A percentile compares a stretch with the other conserved stretches of the same genome.
phyloP scores from a whole-genome alignment of 1,140 invertebrate species.

The Dendrolimus punctatus region DNA sequence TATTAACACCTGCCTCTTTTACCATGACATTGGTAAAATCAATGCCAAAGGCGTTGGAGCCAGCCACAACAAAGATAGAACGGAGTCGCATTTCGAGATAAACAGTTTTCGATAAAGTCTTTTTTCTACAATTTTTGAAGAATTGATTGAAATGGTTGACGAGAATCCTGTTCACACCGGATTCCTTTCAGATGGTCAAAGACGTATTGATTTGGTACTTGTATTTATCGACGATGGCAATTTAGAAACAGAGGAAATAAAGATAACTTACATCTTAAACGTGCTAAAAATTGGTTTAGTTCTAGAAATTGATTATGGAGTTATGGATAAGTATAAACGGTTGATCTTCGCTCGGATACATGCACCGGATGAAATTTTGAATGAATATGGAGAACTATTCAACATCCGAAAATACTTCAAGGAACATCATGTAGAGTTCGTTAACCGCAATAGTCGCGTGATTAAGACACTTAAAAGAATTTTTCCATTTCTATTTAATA shows the following conservation, averaged over 20 bases:
- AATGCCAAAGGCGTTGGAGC: no score
- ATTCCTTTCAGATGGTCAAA: neutral
- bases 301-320: slow-evolving; percentile 1
- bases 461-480: slow-evolving; percentile 3
- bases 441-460: slow-evolving; percentile 8
- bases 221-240: slow-evolving; percentile 2
- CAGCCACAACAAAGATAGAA: no score
- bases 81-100: no score
- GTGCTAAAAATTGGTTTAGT: slow-evolving; percentile 1
- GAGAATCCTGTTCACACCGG: slow-evolving; percentile 3
- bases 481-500: neutral
- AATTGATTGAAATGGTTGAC: no score
- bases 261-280: neutral
- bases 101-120: no score
- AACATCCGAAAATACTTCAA: slow-evolving; percentile 22
- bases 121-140: no score
- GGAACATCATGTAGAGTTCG: slow-evolving; percentile 16
- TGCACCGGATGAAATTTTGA: slow-evolving; percentile 16
- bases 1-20: no score
- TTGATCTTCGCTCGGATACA: slow-evolving; percentile 24
- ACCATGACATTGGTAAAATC: no score
- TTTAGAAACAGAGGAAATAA: slow-evolving; percentile 1
- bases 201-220: slow-evolving; percentile 3
- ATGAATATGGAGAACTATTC: slow-evolving; percentile 17
- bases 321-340: no score